Evolutionary conservation across 2,888 invertebrate species (phyloP), one percentile per base, ranked within the genome.

Genomic region (Branchellion lobata): DNA sequence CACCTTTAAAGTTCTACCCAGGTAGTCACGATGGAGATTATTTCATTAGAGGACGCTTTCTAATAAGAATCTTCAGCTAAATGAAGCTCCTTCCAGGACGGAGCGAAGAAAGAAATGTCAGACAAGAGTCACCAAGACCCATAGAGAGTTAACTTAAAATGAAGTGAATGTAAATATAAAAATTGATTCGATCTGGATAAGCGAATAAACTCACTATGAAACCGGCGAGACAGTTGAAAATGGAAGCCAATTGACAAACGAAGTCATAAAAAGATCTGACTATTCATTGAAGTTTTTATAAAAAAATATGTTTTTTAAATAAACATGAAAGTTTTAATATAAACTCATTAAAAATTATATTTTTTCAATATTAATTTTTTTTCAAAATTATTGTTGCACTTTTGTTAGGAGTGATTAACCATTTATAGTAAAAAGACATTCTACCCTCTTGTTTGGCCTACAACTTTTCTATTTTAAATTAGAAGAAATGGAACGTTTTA

Each of bases 41-140:
- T 3, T n/a, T 24, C 61, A 24, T 24, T 24, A 24, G n/a, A 14
- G 61, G 21, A 24, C 5, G 61, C 61, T 57, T 57, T 57, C 18
- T 57, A 57, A 57, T 57, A 57, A 57, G 61, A 57, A 18, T 3
- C 24, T 3, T 24, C 24, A 57, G 5, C 24, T 18, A 24, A 57
- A 5, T n/a, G 8, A 5, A 3, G 61, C 21, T 5, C 5, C 21
- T n/a, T 18, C 61, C 61, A 24, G 24, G 11, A n/a, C 5, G 61
- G 24, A 24, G 61, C 61, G 61, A 57, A 57, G 61, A 57, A 57
- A 57, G 61, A 57, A 57, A 57, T 57, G 21, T n/a, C 61, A 57
- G 61, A 57, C 61, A 57, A 57, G 61, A 57, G 61, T 5, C 61
- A 57, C 11, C 5, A n/a, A 57, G 24, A 57, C 14, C 61, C 21